These are phyloP conservation scores for Scyliorhinus canicula DNA, from an alignment of 2,797 vertebrate genomes.

Conservation along the genomic window DNA sequence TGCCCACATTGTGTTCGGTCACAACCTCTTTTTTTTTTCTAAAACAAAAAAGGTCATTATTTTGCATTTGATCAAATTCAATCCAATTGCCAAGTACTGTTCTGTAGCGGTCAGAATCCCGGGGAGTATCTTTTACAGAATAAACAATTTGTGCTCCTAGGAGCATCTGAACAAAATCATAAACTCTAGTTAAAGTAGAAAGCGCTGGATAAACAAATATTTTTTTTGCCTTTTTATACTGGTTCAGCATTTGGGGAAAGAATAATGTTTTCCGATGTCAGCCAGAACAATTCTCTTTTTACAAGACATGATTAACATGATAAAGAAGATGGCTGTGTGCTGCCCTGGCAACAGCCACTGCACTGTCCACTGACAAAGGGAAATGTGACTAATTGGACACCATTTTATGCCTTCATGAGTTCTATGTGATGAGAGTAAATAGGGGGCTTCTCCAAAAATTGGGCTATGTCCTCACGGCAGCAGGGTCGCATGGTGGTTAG, in stretches of 20 bases:
- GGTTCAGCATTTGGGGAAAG: background rate
- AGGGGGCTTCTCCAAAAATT: too few species aligned
- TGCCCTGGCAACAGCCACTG: background rate
- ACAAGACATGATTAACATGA: background rate
- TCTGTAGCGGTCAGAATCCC: background rate
- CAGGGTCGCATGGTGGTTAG: too few species aligned
- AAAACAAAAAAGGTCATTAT: background rate
- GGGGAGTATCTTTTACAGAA: background rate
- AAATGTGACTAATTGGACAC: background rate
- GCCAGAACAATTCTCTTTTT: background rate
- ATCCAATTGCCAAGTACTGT: background rate
- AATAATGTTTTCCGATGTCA: background rate
- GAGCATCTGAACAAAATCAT: background rate
- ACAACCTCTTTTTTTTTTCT: background rate
- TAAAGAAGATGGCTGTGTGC: slow-evolving; percentile 1
- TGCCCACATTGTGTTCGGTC: background rate
- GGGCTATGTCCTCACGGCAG: too few species aligned
- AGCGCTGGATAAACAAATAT: background rate
- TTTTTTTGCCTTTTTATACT: background rate
- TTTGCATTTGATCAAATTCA: background rate
- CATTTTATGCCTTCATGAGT: background rate
- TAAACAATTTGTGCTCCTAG: background rate
- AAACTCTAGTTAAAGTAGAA: background rate
- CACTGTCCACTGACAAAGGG: background rate
- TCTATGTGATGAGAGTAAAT: slow-evolving; percentile 19